A percentile compares a stretch with the other conserved stretches of the same genome.
These are phyloP conservation scores for Leptothorax acervorum DNA, from an alignment of 2,888 invertebrate genomes.

Conservation along the genomic window DNA sequence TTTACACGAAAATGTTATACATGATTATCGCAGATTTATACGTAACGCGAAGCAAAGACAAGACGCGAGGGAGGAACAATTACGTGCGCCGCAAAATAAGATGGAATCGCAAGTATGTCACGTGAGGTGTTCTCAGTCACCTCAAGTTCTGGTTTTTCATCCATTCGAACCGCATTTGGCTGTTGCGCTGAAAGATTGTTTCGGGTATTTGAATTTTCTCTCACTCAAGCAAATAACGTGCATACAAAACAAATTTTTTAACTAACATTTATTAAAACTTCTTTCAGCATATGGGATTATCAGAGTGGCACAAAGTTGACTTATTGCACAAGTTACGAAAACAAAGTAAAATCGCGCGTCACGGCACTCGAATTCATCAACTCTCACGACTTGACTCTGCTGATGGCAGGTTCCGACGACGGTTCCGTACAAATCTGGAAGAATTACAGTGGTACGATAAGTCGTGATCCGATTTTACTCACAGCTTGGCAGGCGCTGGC, in stretches of 20 bases:
- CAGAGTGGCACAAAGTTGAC: constrained; percentile 91
- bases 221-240: background rate
- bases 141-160: constrained; percentile 93
- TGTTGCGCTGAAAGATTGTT: constrained; percentile 94
- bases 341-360: constrained; percentile 88
- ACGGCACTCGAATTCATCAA: constrained; percentile 95
- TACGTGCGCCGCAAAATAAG: constrained; percentile 87
- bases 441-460: constrained; percentile 82
- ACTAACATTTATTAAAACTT: constrained; percentile 29
- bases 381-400: constrained; percentile 92
- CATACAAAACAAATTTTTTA: background rate
- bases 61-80: constrained; percentile 89
- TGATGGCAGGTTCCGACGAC: constrained; percentile 92
- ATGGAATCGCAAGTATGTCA: constrained; percentile 95
- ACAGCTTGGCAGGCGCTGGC: constrained; percentile 95
- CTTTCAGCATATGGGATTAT: constrained; percentile 92
- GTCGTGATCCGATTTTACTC: constrained; percentile 85
- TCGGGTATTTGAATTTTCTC: constrained; percentile 87
- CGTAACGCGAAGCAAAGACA: constrained; percentile 90
- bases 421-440: constrained; percentile 92
- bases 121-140: constrained; percentile 92
- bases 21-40: constrained; percentile 83
- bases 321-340: constrained; percentile 87
- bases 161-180: constrained; percentile 96
- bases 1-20: background rate